Evolutionary conservation across 2,797 vertebrate genomes (phyloP).

Genomic region (Salmo trutta): DNA sequence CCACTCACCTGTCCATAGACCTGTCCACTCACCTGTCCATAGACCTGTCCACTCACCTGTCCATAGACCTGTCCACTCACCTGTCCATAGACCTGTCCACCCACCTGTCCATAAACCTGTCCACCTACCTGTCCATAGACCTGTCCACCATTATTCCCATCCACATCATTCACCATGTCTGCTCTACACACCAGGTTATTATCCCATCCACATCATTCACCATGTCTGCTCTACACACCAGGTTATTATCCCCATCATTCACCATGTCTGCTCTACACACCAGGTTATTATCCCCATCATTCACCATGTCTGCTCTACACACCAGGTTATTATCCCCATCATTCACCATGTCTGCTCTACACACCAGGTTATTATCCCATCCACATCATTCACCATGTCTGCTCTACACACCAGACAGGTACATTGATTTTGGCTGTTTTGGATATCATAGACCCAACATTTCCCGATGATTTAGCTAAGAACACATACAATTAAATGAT

Average conservation of each 20-base stretch:
- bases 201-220: not conserved
- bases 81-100: not conserved
- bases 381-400: not conserved
- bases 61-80: too few relatives aligned
- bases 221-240: not conserved
- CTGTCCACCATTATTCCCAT: not conserved
- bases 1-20: not conserved
- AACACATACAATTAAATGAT: conserved; percentile 30
- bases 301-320: not conserved
- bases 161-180: not conserved
- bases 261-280: not conserved
- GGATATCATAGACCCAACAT: conserved; percentile 6
- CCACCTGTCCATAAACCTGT: too few relatives aligned
- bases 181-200: not conserved
- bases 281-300: not conserved
- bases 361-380: not conserved
- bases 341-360: not conserved
- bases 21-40: not conserved
- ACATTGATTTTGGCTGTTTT: not conserved
- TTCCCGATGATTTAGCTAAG: conserved; percentile 29
- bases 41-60: not conserved
- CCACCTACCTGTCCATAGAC: too few relatives aligned
- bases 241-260: not conserved
- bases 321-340: not conserved
- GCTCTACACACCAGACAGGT: not conserved